These are phyloP conservation scores for Acromyrmex echinatior DNA, from an alignment of 1,140 invertebrate species.

Conservation along the genomic window DNA sequence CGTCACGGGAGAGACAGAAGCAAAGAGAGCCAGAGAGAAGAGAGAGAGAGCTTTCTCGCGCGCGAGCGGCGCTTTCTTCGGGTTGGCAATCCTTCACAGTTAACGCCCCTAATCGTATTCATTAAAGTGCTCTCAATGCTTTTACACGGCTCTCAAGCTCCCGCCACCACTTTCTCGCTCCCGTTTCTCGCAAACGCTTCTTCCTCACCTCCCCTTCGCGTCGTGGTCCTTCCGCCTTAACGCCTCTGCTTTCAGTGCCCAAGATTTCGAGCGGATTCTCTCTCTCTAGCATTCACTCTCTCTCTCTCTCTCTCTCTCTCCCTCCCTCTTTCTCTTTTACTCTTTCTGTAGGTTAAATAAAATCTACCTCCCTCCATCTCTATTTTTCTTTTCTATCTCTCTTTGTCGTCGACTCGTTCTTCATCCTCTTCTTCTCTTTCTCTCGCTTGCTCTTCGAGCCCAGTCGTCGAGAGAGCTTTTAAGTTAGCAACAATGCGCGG, in stretches of 20 bases:
- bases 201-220: constrained; percentile 34
- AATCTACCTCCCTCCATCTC: constrained; percentile 10
- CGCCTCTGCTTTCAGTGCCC: constrained; percentile 68
- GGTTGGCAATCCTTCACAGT: constrained; percentile 82
- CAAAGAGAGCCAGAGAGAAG: constrained; percentile 31
- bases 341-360: constrained; percentile 34
- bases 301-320: not conserved
- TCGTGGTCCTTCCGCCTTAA: constrained; percentile 66
- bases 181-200: constrained; percentile 69
- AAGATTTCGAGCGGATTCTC: constrained; percentile 70
- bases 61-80: constrained; percentile 75
- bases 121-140: constrained; percentile 85
- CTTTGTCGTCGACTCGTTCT: constrained; percentile 4
- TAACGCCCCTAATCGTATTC: constrained; percentile 85
- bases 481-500: constrained; percentile 83
- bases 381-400: constrained; percentile 52
- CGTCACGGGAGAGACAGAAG: not conserved
- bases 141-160: constrained; percentile 79
- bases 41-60: constrained; percentile 63
- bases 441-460: not conserved
- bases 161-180: constrained; percentile 72
- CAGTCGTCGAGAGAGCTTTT: constrained; percentile 77
- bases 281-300: constrained; percentile 53
- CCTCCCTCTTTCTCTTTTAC: not conserved
- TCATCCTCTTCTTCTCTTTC: not conserved